Conservation (phyloP, 2,888 invertebrate genomes). For the Theretra japonica region DNA sequence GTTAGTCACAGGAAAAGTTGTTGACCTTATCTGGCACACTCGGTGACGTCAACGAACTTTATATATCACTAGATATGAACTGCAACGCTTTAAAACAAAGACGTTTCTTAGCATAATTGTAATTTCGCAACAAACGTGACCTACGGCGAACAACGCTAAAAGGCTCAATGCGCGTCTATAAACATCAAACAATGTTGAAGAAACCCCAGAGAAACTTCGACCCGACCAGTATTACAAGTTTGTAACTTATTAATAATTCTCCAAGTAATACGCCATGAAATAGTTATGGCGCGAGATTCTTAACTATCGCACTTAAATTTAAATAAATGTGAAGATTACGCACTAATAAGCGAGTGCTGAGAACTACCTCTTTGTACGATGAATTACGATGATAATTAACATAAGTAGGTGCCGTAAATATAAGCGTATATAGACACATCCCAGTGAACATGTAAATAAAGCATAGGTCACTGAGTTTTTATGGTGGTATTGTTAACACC, state of each 20-base stretch:
- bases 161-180: slow-evolving; percentile 43
- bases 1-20: slow-evolving; percentile 49
- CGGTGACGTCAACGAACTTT: slow-evolving; percentile 41
- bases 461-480: slow-evolving; percentile 53
- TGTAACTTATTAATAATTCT: slow-evolving; percentile 40
- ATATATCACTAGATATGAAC: slow-evolving; percentile 13
- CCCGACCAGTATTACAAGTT: slow-evolving; percentile 42
- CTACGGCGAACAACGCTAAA: slow-evolving; percentile 48
- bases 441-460: slow-evolving; percentile 41
- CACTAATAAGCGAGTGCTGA: slow-evolving; percentile 38
- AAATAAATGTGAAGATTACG: slow-evolving; percentile 40
- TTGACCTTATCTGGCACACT: slow-evolving; percentile 47
- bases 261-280: slow-evolving; percentile 32
- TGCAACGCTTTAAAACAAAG: slow-evolving; percentile 20
- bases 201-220: slow-evolving; percentile 48
- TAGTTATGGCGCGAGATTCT: slow-evolving; percentile 26
- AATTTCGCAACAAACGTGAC: slow-evolving; percentile 30
- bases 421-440: slow-evolving; percentile 35
- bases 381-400: slow-evolving; percentile 11
- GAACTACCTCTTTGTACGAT: slow-evolving; percentile 33
- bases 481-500: slow-evolving; percentile 69
- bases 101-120: slow-evolving; percentile 23
- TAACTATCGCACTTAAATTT: slow-evolving; percentile 8
- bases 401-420: slow-evolving; percentile 34
- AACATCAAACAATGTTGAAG: slow-evolving; percentile 40